Evolutionary conservation across 2,888 invertebrate species (phyloP).

Genomic region (Icerya purchasi): DNA sequence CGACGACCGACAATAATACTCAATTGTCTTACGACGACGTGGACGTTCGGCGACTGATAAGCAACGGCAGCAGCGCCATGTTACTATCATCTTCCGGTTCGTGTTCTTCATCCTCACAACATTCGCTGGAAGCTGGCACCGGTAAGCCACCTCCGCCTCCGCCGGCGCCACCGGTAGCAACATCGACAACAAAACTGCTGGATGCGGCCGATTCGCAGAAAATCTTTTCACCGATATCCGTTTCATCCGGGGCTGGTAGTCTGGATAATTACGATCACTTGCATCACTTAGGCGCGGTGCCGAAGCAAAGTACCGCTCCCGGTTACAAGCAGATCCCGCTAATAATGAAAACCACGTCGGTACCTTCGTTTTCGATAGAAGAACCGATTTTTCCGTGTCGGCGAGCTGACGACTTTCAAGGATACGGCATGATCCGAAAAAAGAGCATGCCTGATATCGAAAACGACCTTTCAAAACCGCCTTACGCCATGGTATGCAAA

Average conservation of each 20-base stretch:
- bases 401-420: constrained; percentile 56
- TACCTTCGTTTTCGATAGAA: constrained; percentile 2
- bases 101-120: not conserved
- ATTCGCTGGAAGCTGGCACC: too few relatives aligned
- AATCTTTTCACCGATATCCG: constrained; percentile 12
- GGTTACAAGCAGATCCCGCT: constrained; percentile 46
- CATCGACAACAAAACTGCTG: not conserved
- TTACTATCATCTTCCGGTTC: not conserved
- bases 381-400: constrained; percentile 39
- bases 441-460: constrained; percentile 18
- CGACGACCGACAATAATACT: not conserved
- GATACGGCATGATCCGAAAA: constrained; percentile 57
- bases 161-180: not conserved
- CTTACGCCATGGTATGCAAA: constrained; percentile 65
- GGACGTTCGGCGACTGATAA: constrained; percentile 56
- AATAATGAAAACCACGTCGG: constrained; percentile 21
- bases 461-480: constrained; percentile 30
- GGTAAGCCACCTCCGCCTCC: not conserved
- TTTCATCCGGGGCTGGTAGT: constrained; percentile 4
- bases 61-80: constrained; percentile 23
- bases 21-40: constrained; percentile 41
- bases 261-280: constrained; percentile 50
- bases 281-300: constrained; percentile 57
- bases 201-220: constrained; percentile 4
- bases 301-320: constrained; percentile 39